Base-by-base conservation (phyloP, 2,113 vertebrate genomes). In the Hemibagrus wyckioides region DNA sequence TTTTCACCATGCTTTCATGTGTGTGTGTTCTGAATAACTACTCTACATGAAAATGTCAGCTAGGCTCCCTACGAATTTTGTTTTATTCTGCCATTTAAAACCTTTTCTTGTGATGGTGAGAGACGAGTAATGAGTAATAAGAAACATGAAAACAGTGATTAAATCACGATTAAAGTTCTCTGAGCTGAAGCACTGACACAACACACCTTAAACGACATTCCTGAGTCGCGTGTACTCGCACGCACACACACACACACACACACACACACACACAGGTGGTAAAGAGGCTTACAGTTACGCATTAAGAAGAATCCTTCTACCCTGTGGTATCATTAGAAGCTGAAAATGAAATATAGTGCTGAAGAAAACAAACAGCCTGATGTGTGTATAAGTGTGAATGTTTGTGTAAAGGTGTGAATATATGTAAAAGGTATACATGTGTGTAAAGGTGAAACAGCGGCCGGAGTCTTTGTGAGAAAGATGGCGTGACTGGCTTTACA, bases 161-260 rank as follows among this genome's bases (percentile, higher is more conserved):
- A 59, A 85, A 81, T 30, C 44, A n/a, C 15, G 13, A 76, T 54
- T 54, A 17, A 21, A 21, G 13, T 86, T 79, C 80, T 71, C 23
- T 30, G 61, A 50, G 50, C 80, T 71, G n/a, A 54, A 23, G 6
- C 23, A 25, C 82, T 23, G 30, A 50, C 44, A 50, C 63, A 48
- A 50, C 63, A 50, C 85, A 83, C 69, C 36, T 41, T 73, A 73
- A 73, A 73, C 36, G 65, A 80, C 83, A 86, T 83, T 88, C 71
- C 69, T 80, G 69, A 79, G 33, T 10, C 85, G 50, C 56, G 19
- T 75, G 61, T 80, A 57, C 56, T 36, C 59, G 33, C 77, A 77
- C 48, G n/a, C 17, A 54, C n/a, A 21, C 76, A 76, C 73, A 8
- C 23, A n/a, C 73, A 50, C 73, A 76, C 73, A 50, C 41, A 76